A percentile compares a stretch with the other conserved stretches of the same genome.
phyloP scores from a whole-genome alignment of 35 echinoderm and acorn worm species.

The Strongylocentrotus purpuratus region DNA sequence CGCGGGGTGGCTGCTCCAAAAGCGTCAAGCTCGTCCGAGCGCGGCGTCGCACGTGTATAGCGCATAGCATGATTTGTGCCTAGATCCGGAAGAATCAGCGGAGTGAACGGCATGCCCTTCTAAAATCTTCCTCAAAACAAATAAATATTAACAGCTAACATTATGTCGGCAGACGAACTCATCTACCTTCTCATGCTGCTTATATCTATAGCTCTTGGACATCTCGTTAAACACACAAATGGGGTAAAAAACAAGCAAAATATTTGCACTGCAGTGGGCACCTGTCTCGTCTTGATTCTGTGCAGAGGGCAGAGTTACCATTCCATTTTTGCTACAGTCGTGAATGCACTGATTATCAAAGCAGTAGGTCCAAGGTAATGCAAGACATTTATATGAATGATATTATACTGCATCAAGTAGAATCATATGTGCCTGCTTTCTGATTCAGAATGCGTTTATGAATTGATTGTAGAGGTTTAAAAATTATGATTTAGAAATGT shows the following conservation, averaged over 20 bases:
- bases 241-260: constrained; percentile 61
- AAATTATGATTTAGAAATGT: too few species aligned
- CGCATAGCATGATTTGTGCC: too few species aligned
- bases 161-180: constrained; percentile 74
- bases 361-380: constrained; percentile 56
- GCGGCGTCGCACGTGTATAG: too few species aligned
- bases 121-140: background rate
- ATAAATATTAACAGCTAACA: background rate
- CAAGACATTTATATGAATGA: too few species aligned
- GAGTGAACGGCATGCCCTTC: too few species aligned
- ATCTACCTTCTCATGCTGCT: constrained; percentile 87
- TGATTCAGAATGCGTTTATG: too few species aligned
- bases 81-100: too few species aligned
- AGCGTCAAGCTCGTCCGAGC: too few species aligned
- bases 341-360: constrained; percentile 71
- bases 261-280: constrained; percentile 67
- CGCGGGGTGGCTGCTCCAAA: background rate
- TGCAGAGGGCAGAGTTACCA: constrained; percentile 80
- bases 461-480: too few species aligned
- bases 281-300: constrained; percentile 62
- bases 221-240: constrained; percentile 69
- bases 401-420: too few species aligned
- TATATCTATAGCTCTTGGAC: constrained; percentile 76
- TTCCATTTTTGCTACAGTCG: constrained; percentile 68
- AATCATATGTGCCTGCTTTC: too few species aligned